Evolutionary conservation across 2,113 vertebrate genomes (phyloP).

Genomic region (Actenoides lindsayi): DNA sequence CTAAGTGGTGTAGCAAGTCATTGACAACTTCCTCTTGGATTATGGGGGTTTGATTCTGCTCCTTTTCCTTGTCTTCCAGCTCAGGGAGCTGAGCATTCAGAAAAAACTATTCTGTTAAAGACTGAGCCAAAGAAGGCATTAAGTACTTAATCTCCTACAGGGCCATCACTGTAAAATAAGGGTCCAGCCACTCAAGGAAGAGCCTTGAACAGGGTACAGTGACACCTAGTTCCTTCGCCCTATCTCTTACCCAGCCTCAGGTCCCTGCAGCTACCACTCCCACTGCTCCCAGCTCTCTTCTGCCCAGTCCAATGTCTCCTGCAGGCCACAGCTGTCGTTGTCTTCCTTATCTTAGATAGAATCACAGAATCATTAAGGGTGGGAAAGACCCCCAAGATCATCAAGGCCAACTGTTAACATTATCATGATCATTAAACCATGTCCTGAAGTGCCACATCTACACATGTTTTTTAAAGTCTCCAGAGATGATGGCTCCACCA

Average conservation of each 20-base stretch:
- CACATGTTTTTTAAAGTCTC: too few relatives aligned
- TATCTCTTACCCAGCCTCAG: neutral
- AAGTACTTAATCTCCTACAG: neutral
- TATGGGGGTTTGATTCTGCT: neutral
- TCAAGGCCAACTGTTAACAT: too few relatives aligned
- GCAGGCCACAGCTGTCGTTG: neutral
- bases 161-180: neutral
- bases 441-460: too few relatives aligned
- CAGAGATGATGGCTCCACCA: too few relatives aligned
- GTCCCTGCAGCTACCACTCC: fast-evolving
- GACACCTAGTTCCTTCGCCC: neutral
- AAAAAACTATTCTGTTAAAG: neutral
- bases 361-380: too few relatives aligned
- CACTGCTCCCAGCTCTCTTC: neutral
- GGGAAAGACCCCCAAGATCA: too few relatives aligned
- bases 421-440: too few relatives aligned
- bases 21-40: neutral
- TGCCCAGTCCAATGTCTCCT: neutral
- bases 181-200: neutral
- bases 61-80: neutral
- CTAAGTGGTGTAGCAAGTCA: neutral
- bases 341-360: neutral
- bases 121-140: neutral
- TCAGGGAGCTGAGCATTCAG: neutral
- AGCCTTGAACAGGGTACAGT: neutral